phyloP scores from a whole-genome alignment of 2,113 vertebrate species.

The Circaetus cinerascens region DNA sequence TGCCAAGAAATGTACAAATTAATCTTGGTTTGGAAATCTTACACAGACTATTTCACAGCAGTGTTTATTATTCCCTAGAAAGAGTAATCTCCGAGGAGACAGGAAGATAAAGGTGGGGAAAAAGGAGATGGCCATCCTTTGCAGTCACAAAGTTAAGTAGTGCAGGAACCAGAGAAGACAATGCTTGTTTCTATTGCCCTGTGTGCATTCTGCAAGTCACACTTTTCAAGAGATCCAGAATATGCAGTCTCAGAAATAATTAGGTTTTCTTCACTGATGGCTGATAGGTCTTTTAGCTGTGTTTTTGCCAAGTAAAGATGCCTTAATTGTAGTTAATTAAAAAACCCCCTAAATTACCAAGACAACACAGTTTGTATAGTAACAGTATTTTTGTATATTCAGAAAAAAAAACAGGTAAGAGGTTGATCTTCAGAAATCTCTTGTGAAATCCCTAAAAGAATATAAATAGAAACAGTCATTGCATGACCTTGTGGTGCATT shows the following conservation, averaged over 20 bases:
- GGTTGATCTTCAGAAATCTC: neutral
- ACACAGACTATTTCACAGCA: neutral
- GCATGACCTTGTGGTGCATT: neutral
- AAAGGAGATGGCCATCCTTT: neutral
- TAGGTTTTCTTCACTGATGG: neutral
- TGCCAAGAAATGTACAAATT: neutral
- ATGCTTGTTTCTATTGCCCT: neutral
- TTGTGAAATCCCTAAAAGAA: neutral
- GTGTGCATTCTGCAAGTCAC: neutral
- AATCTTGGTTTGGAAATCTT: neutral
- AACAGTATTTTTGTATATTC: neutral
- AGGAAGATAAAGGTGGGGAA: neutral
- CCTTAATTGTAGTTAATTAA: neutral
- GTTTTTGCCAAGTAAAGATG: neutral
- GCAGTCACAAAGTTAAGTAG: neutral
- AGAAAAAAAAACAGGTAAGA: neutral
- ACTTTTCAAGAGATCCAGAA: neutral
- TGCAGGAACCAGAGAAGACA: neutral
- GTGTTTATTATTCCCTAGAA: constrained; percentile 27
- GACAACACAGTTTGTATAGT: neutral
- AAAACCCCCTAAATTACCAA: neutral
- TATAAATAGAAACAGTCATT: neutral
- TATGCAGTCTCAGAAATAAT: neutral
- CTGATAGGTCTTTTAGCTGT: neutral
- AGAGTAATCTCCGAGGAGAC: neutral